Conservation (phyloP, 2,113 vertebrate species). For the Epinephelus fuscoguttatus region DNA sequence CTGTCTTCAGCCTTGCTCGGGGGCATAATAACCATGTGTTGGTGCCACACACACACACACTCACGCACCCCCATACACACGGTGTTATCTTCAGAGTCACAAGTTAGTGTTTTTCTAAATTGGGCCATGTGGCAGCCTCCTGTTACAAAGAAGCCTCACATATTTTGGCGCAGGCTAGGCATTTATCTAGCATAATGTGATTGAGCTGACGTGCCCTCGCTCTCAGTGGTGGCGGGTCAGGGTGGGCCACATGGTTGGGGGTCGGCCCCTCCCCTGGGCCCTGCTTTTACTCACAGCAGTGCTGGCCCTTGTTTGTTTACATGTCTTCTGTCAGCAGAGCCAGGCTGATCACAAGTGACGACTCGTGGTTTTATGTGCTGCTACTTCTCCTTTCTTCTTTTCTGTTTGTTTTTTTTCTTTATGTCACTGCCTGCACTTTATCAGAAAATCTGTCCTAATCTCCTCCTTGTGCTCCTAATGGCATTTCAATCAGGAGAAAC, state of each 20-base stretch:
- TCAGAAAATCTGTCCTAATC: background rate
- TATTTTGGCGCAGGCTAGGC: conserved; percentile 58
- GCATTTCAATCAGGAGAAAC: too few species aligned
- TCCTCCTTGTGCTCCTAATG: too few species aligned
- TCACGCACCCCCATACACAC: conserved; percentile 25
- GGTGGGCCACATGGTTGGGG: conserved; percentile 68
- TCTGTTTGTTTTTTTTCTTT: conserved; percentile 7
- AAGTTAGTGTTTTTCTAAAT: conserved; percentile 61
- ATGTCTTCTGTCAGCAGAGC: conserved; percentile 44
- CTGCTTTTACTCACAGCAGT: conserved; percentile 62
- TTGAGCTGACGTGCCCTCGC: conserved; percentile 71
- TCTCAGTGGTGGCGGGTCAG: conserved; percentile 55
- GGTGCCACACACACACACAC: conserved; percentile 36
- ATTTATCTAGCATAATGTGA: conserved; percentile 80
- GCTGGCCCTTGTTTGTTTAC: conserved; percentile 67
- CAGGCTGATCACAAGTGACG: conserved; percentile 46
- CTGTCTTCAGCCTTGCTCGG: conserved; percentile 68
- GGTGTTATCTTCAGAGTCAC: conserved; percentile 64
- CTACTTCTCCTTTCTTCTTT: conserved; percentile 27
- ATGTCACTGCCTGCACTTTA: background rate
- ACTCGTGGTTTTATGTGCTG: conserved; percentile 30
- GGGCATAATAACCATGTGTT: conserved; percentile 71
- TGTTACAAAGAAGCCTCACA: conserved; percentile 73
- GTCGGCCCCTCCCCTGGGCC: conserved; percentile 55
- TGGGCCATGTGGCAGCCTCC: conserved; percentile 72